Percentiles rank a stretch among this genome's conserved stretches.
These are phyloP conservation scores for Drosophila rufa DNA, from an alignment of 1,140 invertebrate species.

Conservation along the genomic window DNA sequence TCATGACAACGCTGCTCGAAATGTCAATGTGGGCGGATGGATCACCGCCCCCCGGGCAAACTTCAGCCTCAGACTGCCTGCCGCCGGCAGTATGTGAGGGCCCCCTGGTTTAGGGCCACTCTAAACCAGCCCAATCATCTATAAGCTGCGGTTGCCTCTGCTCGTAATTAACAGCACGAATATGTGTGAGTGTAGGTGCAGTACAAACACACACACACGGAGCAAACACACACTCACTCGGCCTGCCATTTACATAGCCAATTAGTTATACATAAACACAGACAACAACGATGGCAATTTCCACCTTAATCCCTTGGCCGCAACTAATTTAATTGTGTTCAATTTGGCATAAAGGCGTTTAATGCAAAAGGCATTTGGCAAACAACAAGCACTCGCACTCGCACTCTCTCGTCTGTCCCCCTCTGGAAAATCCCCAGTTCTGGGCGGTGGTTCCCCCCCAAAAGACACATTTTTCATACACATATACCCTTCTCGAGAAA, in stretches of 20 bases:
- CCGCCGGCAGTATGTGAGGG: background rate
- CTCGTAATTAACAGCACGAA: conserved; percentile 72
- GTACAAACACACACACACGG: conserved; percentile 21
- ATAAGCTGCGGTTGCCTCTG: conserved; percentile 66
- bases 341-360: conserved; percentile 80
- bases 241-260: conserved; percentile 80
- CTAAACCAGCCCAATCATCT: conserved; percentile 46
- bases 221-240: conserved; percentile 15
- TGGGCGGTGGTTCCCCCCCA: no score
- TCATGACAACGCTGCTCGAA: conserved; percentile 79
- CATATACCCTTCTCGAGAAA: conserved; percentile 16
- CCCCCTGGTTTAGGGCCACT: conserved; percentile 19
- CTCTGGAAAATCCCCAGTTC: background rate
- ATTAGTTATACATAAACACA: conserved; percentile 80
- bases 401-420: conserved; percentile 9
- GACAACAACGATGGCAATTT: conserved; percentile 63
- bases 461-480: conserved; percentile 38
- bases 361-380: conserved; percentile 65
- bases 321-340: conserved; percentile 83
- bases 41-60: conserved; percentile 33
- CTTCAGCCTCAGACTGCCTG: conserved; percentile 29
- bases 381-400: conserved; percentile 31
- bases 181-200: conserved; percentile 7
- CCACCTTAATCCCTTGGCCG: conserved; percentile 76
- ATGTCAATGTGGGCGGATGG: conserved; percentile 70